Conservation (phyloP, 2,113 vertebrate species). For the Amphilophus citrinellus region DNA sequence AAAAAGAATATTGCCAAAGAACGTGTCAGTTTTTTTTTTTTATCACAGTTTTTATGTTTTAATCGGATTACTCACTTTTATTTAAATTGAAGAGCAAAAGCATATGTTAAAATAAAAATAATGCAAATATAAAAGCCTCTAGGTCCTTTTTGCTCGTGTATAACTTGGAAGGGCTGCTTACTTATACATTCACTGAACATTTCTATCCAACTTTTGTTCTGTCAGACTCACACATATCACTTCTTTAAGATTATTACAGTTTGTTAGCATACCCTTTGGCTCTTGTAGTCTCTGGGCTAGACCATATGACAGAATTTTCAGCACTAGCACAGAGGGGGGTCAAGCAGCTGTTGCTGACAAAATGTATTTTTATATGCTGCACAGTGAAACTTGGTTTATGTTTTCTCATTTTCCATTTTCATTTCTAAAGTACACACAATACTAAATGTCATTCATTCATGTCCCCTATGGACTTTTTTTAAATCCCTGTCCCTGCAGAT, state of each 20-base stretch:
- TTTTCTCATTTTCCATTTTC: background rate
- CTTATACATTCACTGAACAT: slow-evolving; percentile 2
- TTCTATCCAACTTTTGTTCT: background rate
- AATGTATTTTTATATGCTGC: background rate
- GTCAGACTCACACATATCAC: background rate
- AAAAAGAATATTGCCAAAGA: background rate
- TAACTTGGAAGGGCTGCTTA: background rate
- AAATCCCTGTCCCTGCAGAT: background rate
- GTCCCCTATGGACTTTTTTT: background rate
- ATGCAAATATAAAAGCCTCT: background rate
- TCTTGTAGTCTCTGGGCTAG: background rate
- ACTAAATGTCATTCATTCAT: background rate
- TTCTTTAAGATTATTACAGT: background rate
- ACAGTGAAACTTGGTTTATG: background rate
- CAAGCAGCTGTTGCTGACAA: background rate
- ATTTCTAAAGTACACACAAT: background rate
- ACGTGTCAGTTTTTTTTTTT: background rate
- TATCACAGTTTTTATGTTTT: background rate
- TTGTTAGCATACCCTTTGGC: background rate
- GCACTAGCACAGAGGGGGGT: background rate
- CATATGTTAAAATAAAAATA: background rate
- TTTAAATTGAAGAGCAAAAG: slow-evolving; percentile 1
- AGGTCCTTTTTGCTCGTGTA: background rate
- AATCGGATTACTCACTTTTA: background rate
- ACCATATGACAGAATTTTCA: background rate